Conservation (phyloP, 1,140 invertebrate species). For the Araneus ventricosus region DNA sequence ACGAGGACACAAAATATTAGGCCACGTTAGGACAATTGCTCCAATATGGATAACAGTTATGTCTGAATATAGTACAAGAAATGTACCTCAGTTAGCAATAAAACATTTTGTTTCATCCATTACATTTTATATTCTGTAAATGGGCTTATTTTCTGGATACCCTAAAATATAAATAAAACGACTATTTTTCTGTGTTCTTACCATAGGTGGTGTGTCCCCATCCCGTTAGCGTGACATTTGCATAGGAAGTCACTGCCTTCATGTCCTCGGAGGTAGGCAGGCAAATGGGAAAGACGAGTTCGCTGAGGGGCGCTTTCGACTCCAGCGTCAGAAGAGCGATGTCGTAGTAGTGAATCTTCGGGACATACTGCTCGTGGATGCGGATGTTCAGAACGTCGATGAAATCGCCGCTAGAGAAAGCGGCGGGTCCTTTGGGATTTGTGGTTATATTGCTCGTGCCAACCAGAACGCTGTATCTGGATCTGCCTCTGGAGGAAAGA, state of each 20-base stretch:
- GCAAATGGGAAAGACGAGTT: slow-evolving; percentile 91
- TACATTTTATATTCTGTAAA: no score
- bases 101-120: no score
- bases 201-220: slow-evolving; percentile 85
- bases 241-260: slow-evolving; percentile 83
- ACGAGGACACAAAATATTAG: no score
- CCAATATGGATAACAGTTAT: no score
- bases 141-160: no score
- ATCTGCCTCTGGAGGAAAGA: not conserved
- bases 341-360: slow-evolving; percentile 86
- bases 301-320: slow-evolving; percentile 85
- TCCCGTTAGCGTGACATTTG: slow-evolving; percentile 83
- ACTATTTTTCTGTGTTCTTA: not conserved
- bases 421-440: no score
- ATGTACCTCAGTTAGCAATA: no score
- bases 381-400: not conserved
- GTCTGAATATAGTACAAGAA: no score
- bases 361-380: slow-evolving; percentile 73
- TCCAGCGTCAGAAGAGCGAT: slow-evolving; percentile 90
- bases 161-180: no score
- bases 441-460: not conserved
- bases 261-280: slow-evolving; percentile 83
- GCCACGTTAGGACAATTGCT: no score
- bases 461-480: not conserved
- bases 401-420: not conserved